Conservation (phyloP, 2,797 vertebrate genomes). For the Clarias fuscus region DNA sequence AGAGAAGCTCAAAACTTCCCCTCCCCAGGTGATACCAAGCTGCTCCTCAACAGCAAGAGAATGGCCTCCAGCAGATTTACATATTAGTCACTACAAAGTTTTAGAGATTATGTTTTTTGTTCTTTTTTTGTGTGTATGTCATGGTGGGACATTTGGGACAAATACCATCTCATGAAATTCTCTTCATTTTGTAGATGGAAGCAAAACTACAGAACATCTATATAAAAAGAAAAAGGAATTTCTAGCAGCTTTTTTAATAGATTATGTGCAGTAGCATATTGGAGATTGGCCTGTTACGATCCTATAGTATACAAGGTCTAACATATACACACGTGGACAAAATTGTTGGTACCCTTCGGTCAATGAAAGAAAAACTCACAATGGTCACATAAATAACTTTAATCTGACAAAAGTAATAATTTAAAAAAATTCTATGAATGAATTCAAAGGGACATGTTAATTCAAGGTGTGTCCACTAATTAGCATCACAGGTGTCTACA, state of each 20-base stretch:
- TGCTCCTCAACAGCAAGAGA: conserved; percentile 70
- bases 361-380: no score
- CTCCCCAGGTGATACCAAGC: conserved; percentile 68
- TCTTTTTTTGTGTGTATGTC: not conserved
- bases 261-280: conserved; percentile 27
- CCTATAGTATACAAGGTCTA: not conserved
- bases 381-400: no score
- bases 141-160: not conserved
- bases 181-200: not conserved
- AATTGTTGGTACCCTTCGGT: no score
- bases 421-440: no score
- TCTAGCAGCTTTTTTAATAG: conserved; percentile 28
- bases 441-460: no score
- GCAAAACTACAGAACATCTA: conserved; percentile 1
- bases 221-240: conserved; percentile 12
- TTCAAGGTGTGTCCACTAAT: no score
- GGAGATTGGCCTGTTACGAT: conserved; percentile 7
- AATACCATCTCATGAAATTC: conserved; percentile 5
- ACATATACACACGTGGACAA: no score
- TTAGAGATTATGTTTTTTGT: conserved; percentile 39
- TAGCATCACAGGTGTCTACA: no score
- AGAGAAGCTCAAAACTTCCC: conserved; percentile 60
- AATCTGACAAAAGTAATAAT: no score
- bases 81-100: conserved; percentile 34
- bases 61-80: conserved; percentile 65